Evolutionary conservation across 2,797 vertebrate genomes (phyloP), one percentile per base, ranked within the genome.

Genomic region (Catostomus latipinnis): DNA sequence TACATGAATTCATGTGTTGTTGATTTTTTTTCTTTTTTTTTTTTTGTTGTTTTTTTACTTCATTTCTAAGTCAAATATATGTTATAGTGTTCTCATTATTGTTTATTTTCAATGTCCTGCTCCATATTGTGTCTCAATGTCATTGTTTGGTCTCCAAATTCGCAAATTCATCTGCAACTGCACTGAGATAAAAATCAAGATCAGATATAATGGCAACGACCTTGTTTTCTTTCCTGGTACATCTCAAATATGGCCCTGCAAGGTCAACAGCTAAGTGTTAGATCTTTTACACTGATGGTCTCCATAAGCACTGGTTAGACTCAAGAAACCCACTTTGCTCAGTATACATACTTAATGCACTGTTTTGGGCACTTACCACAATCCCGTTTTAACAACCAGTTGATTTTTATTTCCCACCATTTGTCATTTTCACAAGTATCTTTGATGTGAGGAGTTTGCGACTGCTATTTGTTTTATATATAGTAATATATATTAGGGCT

Each of bases 331-430:
- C 82, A 85, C 82, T 86, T 81, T 80, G 63, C 71, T 78, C 84
- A 79, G 76, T 81, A 53, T 82, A 84, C 67, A 77, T 62, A 84
- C 53, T 70, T 66, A 82, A 83, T 86, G 85, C 88, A 88, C 82
- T 87, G 81, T 87, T 84, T 78, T 76, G 80, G 73, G 83, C 86
- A 82, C 83, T 83, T 83, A 85, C 81, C 87, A 86, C 86, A 75
- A 70, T 69, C 81, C 72, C 80, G 69, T 74, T 62, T 73, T 68
- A 67, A 78, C 57, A 72, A 43, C 60, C 77, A 48, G 53, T 62
- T 74, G 22, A 71, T 78, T 78, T 76, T 72, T 76, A 73, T 65
- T 22, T 1, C 22, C 22, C 22, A 22, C 62, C 54, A 67, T 74
- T 63, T 76, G 46, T 68, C 61, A 76, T 83, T 78, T 78, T 65